Percentiles rank a stretch among this genome's conserved stretches.
phyloP scores from a whole-genome alignment of 2,113 vertebrate genomes.

The Corapipo altera region DNA sequence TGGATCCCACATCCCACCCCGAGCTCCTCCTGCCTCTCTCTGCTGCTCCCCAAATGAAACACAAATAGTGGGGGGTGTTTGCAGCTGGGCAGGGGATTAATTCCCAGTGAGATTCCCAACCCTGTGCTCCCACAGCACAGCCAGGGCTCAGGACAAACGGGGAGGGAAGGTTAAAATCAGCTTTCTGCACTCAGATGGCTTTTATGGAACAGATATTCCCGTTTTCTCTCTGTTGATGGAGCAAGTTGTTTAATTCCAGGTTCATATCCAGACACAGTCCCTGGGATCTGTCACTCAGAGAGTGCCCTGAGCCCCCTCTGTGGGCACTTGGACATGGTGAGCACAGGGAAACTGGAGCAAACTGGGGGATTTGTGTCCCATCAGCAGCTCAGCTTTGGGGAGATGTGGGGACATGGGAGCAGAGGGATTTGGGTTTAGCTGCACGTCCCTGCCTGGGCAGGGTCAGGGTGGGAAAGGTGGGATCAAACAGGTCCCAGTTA shows the following conservation, averaged over 20 bases:
- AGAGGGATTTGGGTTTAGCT: neutral
- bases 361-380: neutral
- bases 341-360: neutral
- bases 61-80: neutral
- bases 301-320: neutral
- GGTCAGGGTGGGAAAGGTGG: neutral
- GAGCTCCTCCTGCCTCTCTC: rapidly evolving
- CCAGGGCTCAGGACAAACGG: neutral
- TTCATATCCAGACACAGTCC: neutral
- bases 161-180: neutral
- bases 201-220: neutral
- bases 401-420: neutral
- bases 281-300: neutral
- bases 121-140: neutral
- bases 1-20: neutral
- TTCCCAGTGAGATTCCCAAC: neutral
- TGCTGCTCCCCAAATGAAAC: neutral
- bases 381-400: neutral
- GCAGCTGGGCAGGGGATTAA: neutral
- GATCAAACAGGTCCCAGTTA: neutral
- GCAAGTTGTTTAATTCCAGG: neutral
- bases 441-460: neutral
- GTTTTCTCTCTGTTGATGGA: neutral
- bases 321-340: rapidly evolving
- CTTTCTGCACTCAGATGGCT: neutral